Evolutionary conservation across 2,113 vertebrate species (phyloP).

Genomic region (Odobenus rosmarus): DNA sequence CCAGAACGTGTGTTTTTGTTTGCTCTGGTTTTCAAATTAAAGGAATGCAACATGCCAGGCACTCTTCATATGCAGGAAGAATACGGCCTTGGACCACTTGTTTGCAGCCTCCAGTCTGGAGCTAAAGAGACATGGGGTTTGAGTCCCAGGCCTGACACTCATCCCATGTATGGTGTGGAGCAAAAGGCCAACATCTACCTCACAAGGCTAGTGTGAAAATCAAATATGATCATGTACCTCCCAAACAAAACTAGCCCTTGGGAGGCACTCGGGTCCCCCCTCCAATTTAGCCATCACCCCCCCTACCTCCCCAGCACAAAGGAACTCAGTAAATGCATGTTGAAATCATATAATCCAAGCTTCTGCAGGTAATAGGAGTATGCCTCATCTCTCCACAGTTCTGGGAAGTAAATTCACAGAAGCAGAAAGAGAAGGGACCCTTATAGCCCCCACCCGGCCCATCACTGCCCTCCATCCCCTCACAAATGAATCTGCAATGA

Average conservation of each 20-base stretch:
- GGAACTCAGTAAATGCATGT: background rate
- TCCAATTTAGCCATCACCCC: background rate
- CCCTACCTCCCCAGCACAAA: background rate
- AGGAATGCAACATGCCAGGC: background rate
- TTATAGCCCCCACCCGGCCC: background rate
- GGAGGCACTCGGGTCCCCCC: background rate
- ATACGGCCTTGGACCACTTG: background rate
- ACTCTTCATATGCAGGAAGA: background rate
- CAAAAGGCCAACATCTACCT: background rate
- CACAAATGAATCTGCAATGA: background rate
- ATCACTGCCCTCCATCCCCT: background rate
- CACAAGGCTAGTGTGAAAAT: background rate
- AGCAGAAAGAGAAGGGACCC: background rate
- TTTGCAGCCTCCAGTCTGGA: background rate
- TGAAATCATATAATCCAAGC: background rate
- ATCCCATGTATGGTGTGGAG: background rate
- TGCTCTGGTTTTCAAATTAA: background rate
- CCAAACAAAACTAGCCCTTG: background rate
- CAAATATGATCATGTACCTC: background rate
- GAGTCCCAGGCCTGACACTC: background rate
- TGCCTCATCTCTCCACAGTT: background rate
- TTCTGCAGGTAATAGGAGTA: background rate
- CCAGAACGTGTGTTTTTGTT: background rate
- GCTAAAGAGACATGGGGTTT: background rate
- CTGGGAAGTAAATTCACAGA: background rate